Evolutionary conservation across 2,888 invertebrate genomes (phyloP), one percentile per base, ranked within the genome.

Genomic region (Buathra laborator): DNA sequence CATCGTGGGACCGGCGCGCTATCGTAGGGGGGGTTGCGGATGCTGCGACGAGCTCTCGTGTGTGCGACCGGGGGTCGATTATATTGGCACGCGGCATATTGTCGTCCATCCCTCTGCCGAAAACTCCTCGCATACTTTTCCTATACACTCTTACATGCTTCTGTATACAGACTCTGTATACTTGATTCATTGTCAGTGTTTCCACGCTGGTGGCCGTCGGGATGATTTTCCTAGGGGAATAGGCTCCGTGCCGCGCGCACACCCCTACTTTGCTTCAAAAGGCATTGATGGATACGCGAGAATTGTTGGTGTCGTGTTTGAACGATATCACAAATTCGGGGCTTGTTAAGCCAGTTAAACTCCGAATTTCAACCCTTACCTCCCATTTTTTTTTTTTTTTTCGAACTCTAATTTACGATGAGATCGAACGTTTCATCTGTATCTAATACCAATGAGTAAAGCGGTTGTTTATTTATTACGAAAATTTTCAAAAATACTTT

Each of bases 51-150:
- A 64, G 32, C 48, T 74, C 24, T 53, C 44, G 62, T 56, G 66
- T 77, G 44, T 78, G 79, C 44, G 79, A 72, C 75, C 37, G 53
- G 48, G 86, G 82, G 82, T 88, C 88, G 92, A 89, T 91, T 90
- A 91, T 92, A 90, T 91, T 93, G 92, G 92, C 93, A 93, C 93
- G 92, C 89, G 92, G 89, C 93, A 93, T 93, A 93, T 93, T 93
- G 92, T 37, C 89, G 70, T 79, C 74, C 85, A 81, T 87, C 87
- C 74, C 75, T 74, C 59, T 5, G 53, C 43, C 24, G 46, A 75
- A 62, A 51, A 44, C 53, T 75, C 56, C 48, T 9, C 68, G 48
- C 71, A 32, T 62, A 32, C 29, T 62, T 62, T 29, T 44, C 62
- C 19, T 19, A 29, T 24, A 62, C 64, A 51, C 68, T 66, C 14